These are phyloP conservation scores for Remorina albescens DNA, from an alignment of 2,797 vertebrate species.

Conservation along the genomic window DNA sequence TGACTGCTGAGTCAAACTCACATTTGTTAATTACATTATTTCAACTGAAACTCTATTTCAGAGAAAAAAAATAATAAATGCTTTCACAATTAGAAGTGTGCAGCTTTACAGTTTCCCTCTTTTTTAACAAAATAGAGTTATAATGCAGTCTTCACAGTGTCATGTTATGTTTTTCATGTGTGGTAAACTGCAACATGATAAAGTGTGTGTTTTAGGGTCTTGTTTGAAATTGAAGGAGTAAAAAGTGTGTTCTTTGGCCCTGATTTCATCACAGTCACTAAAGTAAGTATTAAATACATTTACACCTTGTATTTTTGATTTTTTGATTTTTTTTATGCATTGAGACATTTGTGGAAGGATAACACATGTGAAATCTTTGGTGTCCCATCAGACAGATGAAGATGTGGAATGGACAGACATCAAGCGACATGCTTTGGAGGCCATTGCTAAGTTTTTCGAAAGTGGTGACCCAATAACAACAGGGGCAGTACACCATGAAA, in stretches of 20 bases:
- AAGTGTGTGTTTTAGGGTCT: conserved; percentile 72
- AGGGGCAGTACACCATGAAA: conserved; percentile 80
- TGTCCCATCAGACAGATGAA: conserved; percentile 78
- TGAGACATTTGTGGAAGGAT: not conserved
- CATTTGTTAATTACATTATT: not conserved
- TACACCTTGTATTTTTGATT: conserved; percentile 17
- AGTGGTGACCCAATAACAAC: conserved; percentile 83
- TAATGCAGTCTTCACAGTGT: conserved; percentile 1
- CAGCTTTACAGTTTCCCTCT: not conserved
- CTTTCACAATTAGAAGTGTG: not conserved
- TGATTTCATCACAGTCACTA: conserved; percentile 89
- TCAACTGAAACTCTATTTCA: too few relatives aligned
- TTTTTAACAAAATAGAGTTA: not conserved
- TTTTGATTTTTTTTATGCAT: not conserved
- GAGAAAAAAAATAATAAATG: too few relatives aligned
- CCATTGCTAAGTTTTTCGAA: conserved; percentile 84
- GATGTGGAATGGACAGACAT: conserved; percentile 86
- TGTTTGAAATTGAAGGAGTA: conserved; percentile 88
- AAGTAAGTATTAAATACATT: conserved; percentile 73
- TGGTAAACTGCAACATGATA: conserved; percentile 27
- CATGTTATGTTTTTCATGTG: conserved; percentile 7
- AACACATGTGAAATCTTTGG: not conserved
- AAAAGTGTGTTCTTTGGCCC: conserved; percentile 90
- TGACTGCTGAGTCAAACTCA: not conserved
- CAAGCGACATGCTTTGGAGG: conserved; percentile 78